Conservation (phyloP, 2,888 invertebrate genomes). For the Brachycybe producta region DNA sequence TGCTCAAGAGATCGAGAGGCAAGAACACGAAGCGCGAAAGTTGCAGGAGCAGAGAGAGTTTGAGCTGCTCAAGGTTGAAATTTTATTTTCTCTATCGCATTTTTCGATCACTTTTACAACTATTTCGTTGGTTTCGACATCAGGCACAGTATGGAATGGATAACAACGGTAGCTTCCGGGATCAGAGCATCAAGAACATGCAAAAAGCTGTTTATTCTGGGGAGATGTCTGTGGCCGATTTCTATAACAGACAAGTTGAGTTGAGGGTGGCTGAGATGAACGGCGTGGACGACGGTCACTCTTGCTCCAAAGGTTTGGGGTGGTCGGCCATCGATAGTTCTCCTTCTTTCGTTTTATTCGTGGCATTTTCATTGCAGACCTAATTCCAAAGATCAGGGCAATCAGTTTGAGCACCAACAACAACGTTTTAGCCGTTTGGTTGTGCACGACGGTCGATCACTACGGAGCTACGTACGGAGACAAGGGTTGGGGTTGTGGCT, state of each 20-base stretch:
- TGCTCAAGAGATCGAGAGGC: conserved; percentile 43
- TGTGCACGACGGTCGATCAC: conserved; percentile 71
- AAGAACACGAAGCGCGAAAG: conserved; percentile 53
- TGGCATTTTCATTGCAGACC: conserved; percentile 25
- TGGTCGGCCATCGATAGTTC: no score
- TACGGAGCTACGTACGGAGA: conserved; percentile 79
- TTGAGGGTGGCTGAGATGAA: conserved; percentile 59
- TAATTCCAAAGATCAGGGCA: conserved; percentile 29
- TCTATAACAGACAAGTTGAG: conserved; percentile 66
- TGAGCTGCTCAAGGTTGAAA: conserved; percentile 51
- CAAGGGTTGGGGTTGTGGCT: conserved; percentile 86
- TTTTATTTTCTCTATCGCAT: background rate
- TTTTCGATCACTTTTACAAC: background rate
- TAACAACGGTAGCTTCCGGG: conserved; percentile 64
- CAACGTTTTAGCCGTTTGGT: conserved; percentile 53
- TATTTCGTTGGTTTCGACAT: background rate
- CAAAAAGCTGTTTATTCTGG: conserved; percentile 70
- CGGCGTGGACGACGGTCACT: conserved; percentile 68
- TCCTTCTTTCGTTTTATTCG: background rate
- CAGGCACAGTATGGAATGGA: conserved; percentile 81
- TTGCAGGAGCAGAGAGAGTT: conserved; percentile 67
- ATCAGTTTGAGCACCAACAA: conserved; percentile 31
- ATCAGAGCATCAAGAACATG: conserved; percentile 63
- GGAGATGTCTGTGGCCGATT: conserved; percentile 70
- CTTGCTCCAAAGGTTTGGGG: conserved; percentile 66